Evolutionary conservation across 2,797 vertebrate genomes (phyloP), one percentile per base, ranked within the genome.

Genomic region (Leucoraja ocellata): DNA sequence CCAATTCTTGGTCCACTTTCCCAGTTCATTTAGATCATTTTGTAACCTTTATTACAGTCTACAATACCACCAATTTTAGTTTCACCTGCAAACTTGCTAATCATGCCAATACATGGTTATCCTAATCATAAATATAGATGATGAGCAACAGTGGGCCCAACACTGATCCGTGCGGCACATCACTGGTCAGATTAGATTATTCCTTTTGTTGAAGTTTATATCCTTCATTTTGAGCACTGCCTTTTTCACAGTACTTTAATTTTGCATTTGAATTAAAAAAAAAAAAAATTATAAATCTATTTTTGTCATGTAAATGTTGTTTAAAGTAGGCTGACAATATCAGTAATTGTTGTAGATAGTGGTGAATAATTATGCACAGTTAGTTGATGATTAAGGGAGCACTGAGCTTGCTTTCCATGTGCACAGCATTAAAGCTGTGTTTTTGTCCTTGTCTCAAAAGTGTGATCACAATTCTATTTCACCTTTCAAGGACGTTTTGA

Each of bases 371-470:
- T 94, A 1, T 36, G 7, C 18, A 8, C 8, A 9, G 63, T 18
- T 2, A 23, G 63, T 88, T 88, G n/a, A 88, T 18, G 16, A 88
- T 88, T n/a, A 68, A 65, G 63, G 6, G n/a, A 68, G 2, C 93
- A 63, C 90, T 92, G 80, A 90, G 81, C 91, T 91, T 94, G 93
- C 46, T 65, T 76, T 76, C 46, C 94, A 94, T 95, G 91, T 95
- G 94, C 94, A 93, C 94, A 93, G 94, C 94, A 94, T 95, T 95
- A 94, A 95, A 95, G 94, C 95, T 95, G 86, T 93, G 94, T 94
- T 95, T 94, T 94, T 95, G 94, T 88, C 94, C 94, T 95, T 95
- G 95, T 94, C 95, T 95, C 95, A 74, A 94, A 95, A 93, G 90
- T 93, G 5, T 93, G 94, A 95, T 96, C 93, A 95, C 95, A 96